Percentiles rank a stretch among this genome's conserved stretches.
Evolutionary conservation across 2,888 invertebrate species (phyloP).

Genomic region (Papilio protenor): DNA sequence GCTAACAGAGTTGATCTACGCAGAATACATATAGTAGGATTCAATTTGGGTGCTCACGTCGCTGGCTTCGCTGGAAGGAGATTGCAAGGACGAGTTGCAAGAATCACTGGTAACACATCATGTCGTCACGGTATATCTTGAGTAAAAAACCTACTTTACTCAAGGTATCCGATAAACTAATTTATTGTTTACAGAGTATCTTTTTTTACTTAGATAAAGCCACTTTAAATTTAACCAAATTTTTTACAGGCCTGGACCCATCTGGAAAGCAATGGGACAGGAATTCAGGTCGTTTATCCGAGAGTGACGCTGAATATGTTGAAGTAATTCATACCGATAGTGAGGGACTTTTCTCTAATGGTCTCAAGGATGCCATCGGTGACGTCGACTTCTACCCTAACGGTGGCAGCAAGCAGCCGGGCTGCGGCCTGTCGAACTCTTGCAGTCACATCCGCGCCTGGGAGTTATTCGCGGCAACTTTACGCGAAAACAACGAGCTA

Average conservation of each 20-base stretch:
- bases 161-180: too few relatives aligned
- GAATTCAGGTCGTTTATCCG: slow-evolving; percentile 53
- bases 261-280: slow-evolving; percentile 56
- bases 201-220: too few relatives aligned
- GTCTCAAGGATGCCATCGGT: slow-evolving; percentile 89
- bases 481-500: slow-evolving; percentile 50
- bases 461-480: slow-evolving; percentile 61
- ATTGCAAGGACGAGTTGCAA: slow-evolving; percentile 53
- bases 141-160: too few relatives aligned
- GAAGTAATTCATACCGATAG: slow-evolving; percentile 73
- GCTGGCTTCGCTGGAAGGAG: slow-evolving; percentile 61
- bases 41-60: slow-evolving; percentile 67
- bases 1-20: slow-evolving; percentile 44
- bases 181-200: too few relatives aligned
- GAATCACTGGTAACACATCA: slow-evolving; percentile 65
- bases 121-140: too few relatives aligned
- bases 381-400: slow-evolving; percentile 95
- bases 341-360: slow-evolving; percentile 65
- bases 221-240: too few relatives aligned
- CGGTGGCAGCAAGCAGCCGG: slow-evolving; percentile 88
- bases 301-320: slow-evolving; percentile 64
- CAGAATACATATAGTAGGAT: slow-evolving; percentile 63
- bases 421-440: slow-evolving; percentile 57
- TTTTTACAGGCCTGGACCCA: slow-evolving; percentile 62
- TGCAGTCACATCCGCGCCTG: slow-evolving; percentile 67